Percentiles rank a stretch among this genome's conserved stretches.
Evolutionary conservation across 2,888 invertebrate species (phyloP).

Genomic region (Chrysolina haemoptera): DNA sequence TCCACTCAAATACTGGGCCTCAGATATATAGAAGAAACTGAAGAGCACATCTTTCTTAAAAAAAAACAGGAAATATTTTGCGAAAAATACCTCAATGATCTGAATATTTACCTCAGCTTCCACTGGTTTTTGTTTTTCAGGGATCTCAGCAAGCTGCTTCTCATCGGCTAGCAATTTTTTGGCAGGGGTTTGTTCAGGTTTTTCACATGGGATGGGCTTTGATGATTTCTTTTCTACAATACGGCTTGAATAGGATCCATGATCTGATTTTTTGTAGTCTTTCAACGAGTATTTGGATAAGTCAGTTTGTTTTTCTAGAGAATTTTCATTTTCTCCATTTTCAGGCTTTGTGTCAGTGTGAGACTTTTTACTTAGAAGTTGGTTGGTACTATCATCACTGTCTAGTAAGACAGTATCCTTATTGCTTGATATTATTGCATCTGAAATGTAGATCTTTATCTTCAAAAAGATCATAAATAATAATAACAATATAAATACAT

Average conservation of each 20-base stretch:
- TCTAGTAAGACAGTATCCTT: slow-evolving; percentile 45
- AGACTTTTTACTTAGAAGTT: slow-evolving; percentile 21
- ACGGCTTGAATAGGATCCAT: not conserved
- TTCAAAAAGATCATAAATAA: not conserved
- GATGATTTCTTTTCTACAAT: not conserved
- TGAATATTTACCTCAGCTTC: slow-evolving; percentile 6
- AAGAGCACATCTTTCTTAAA: slow-evolving; percentile 68
- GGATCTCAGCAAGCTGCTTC: not conserved
- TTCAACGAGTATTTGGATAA: not conserved
- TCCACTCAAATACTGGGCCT: slow-evolving; percentile 68
- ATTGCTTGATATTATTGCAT: slow-evolving; percentile 57
- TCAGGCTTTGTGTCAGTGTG: not conserved
- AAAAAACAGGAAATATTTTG: slow-evolving; percentile 24
- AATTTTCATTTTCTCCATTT: slow-evolving; percentile 14
- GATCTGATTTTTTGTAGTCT: not conserved
- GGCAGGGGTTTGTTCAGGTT: not conserved
- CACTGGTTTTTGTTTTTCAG: not conserved
- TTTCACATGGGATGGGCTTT: not conserved
- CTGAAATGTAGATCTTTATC: slow-evolving; percentile 46
- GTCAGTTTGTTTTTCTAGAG: slow-evolving; percentile 7
- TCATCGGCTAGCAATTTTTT: not conserved
- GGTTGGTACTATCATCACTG: slow-evolving; percentile 50
- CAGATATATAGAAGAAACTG: slow-evolving; percentile 71
- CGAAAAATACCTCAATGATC: not conserved
- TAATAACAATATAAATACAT: too few relatives aligned